These are phyloP conservation scores for Marisa cornuarietis DNA, from an alignment of 1,140 invertebrate species.

Conservation along the genomic window DNA sequence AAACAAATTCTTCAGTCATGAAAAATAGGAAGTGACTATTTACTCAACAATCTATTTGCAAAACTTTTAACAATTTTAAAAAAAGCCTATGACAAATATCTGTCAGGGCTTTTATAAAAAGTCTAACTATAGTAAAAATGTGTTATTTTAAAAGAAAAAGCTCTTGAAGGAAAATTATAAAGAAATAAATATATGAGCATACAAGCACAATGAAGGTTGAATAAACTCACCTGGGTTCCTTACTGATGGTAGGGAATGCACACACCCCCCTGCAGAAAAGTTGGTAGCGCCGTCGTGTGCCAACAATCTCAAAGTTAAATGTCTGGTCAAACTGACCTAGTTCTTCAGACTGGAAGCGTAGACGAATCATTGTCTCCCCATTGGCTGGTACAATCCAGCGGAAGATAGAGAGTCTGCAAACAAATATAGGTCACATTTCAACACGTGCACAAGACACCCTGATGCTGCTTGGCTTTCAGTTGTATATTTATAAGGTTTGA, in stretches of 20 bases:
- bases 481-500: neutral
- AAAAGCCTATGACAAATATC: too few relatives aligned
- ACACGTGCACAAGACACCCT: neutral
- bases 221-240: conserved; percentile 61
- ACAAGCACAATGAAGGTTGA: neutral
- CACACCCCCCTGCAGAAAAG: conserved; percentile 65
- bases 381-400: conserved; percentile 63
- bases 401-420: conserved; percentile 56
- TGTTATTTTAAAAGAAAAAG: too few relatives aligned
- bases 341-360: conserved; percentile 64
- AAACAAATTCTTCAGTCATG: too few relatives aligned
- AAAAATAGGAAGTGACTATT: too few relatives aligned
- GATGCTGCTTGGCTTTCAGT: too few relatives aligned
- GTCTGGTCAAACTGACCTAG: conserved; percentile 68
- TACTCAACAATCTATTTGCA: too few relatives aligned
- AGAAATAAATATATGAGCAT: too few relatives aligned
- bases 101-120: too few relatives aligned
- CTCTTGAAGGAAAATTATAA: too few relatives aligned
- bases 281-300: conserved; percentile 64
- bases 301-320: conserved; percentile 66
- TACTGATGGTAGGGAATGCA: conserved; percentile 66
- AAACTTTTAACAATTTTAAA: too few relatives aligned
- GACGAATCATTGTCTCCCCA: conserved; percentile 52
- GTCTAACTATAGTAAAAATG: too few relatives aligned
- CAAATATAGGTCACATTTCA: conserved; percentile 8